Evolutionary conservation across 2,888 invertebrate genomes (phyloP).

Genomic region (Sacculina carcini): DNA sequence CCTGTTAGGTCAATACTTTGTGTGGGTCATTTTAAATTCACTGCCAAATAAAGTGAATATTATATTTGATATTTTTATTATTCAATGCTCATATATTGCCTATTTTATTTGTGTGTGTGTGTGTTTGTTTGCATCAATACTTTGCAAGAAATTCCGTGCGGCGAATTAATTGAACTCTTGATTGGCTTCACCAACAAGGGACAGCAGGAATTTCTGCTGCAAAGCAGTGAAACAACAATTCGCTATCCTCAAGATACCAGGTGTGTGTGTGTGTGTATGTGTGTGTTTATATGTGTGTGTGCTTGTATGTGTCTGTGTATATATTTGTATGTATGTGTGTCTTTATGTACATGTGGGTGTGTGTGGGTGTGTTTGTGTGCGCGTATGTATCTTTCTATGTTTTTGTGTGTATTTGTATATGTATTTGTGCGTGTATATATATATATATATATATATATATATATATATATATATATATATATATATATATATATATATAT

Average conservation of each 20-base stretch:
- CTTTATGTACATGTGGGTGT: too few relatives aligned
- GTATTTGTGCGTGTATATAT: too few relatives aligned
- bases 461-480: too few relatives aligned
- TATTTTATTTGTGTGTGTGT: neutral
- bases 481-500: too few relatives aligned
- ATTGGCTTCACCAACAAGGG: slow-evolving; percentile 93
- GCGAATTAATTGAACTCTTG: slow-evolving; percentile 71
- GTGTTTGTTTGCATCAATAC: slow-evolving; percentile 5
- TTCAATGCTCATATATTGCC: neutral
- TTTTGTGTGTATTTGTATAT: too few relatives aligned
- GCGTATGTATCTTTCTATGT: too few relatives aligned
- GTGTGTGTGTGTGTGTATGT: neutral
- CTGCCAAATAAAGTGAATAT: neutral
- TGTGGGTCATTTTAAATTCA: neutral
- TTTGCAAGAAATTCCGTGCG: slow-evolving; percentile 60
- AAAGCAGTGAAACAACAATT: slow-evolving; percentile 88
- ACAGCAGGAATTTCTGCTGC: slow-evolving; percentile 61
- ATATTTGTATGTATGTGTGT: too few relatives aligned
- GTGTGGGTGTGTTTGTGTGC: too few relatives aligned
- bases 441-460: neutral
- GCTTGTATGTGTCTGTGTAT: too few relatives aligned
- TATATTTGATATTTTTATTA: too few relatives aligned
- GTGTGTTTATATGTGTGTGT: too few relatives aligned
- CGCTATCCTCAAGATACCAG: slow-evolving; percentile 22
- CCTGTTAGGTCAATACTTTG: too few relatives aligned